Conservation (phyloP, 2,888 invertebrate species). For the Seladonia tumulorum region DNA sequence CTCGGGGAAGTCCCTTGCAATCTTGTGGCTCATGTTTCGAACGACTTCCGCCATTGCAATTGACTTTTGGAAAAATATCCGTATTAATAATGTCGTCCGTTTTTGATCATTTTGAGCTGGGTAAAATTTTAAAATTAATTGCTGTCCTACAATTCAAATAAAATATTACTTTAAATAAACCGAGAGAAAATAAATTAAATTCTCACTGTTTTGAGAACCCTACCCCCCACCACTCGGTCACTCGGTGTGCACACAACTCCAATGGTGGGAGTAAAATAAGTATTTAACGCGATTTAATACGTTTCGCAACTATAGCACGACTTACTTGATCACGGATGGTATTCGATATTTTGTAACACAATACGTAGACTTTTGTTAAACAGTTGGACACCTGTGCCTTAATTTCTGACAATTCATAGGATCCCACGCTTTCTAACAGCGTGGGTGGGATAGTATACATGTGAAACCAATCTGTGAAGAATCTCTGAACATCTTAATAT, state of each 20-base stretch:
- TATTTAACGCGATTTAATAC: not conserved
- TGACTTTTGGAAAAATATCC: conserved; percentile 50
- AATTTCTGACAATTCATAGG: conserved; percentile 60
- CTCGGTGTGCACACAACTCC: not conserved
- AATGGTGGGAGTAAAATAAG: not conserved
- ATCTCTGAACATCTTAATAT: conserved; percentile 63
- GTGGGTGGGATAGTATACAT: conserved; percentile 66
- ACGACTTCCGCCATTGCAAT: conserved; percentile 56
- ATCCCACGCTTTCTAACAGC: conserved; percentile 67
- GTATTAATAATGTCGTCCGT: not conserved
- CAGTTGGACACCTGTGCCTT: conserved; percentile 68
- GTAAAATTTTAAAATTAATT: too few relatives aligned
- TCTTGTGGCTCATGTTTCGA: conserved; percentile 50
- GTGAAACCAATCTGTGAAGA: conserved; percentile 72
- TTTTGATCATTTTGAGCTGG: not conserved
- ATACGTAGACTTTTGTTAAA: conserved; percentile 70
- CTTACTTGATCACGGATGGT: conserved; percentile 59
- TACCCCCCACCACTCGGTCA: too few relatives aligned
- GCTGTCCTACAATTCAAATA: too few relatives aligned
- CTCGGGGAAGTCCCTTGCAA: conserved; percentile 72
- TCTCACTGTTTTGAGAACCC: too few relatives aligned
- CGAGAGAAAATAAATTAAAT: too few relatives aligned
- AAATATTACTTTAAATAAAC: too few relatives aligned
- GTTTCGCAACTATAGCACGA: not conserved
- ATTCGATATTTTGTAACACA: conserved; percentile 71